These are phyloP conservation scores for Teleogryllus occipitalis DNA, from an alignment of 1,140 invertebrate genomes.

Conservation along the genomic window DNA sequence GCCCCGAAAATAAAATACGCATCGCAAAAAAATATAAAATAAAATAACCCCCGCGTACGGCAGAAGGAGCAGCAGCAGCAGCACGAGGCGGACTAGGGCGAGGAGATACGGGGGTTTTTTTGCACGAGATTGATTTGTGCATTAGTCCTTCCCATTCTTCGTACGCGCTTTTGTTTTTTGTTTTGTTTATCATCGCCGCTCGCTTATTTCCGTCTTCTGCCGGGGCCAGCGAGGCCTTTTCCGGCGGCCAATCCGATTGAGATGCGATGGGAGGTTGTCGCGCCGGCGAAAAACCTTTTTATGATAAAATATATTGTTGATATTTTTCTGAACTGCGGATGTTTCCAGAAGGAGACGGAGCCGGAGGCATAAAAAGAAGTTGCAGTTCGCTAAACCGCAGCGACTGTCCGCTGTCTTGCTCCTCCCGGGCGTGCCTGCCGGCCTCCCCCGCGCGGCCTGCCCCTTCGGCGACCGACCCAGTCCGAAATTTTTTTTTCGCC, in stretches of 20 bases:
- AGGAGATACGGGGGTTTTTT: not conserved
- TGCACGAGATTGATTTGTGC: conserved; percentile 13
- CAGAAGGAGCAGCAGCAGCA: not conserved
- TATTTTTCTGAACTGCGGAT: not conserved
- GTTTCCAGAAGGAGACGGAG: not conserved
- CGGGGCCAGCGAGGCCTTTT: not conserved
- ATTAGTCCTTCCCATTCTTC: not conserved
- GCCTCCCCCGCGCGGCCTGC: no score
- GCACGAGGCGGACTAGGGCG: not conserved
- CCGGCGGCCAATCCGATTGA: not conserved
- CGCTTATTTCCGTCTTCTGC: not conserved
- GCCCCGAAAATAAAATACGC: not conserved
- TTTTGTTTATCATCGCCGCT: not conserved
- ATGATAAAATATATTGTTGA: conserved; percentile 2
- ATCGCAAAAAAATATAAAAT: no score
- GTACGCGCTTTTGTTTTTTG: not conserved
- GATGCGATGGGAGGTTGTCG: not conserved
- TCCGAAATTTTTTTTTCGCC: not conserved
- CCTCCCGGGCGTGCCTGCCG: not conserved
- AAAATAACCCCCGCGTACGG: no score
- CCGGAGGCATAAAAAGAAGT: not conserved
- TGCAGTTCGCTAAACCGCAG: not conserved
- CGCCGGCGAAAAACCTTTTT: not conserved
- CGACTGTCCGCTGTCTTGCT: not conserved
- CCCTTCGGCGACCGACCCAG: not conserved